Evolutionary conservation across 2,797 vertebrate genomes (phyloP), one percentile per base, ranked within the genome.

Genomic region (Diceros bicornis): DNA sequence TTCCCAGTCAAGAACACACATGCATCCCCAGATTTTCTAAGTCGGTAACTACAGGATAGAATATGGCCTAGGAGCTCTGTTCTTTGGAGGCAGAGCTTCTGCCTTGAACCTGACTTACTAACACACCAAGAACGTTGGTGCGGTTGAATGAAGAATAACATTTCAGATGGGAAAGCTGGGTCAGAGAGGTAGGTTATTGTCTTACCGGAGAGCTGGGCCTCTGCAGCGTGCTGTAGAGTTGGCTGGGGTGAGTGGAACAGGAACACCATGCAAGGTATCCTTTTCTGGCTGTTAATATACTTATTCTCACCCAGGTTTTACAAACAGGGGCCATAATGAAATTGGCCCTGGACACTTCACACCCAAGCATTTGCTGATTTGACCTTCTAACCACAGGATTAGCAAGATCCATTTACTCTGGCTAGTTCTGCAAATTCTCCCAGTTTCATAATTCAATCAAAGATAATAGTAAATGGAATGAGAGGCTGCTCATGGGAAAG

Each of bases 361-460:
- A 95, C 68, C 62, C 86, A 95, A 98, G 41, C 23, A 68, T 91
- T 97, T 96, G 82, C 69, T 95, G 78, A 95, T 81, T 81, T 95
- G 94, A 97, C 84, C 92, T 97, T 87, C 82, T 66, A 98, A 97
- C 66, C 86, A 92, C 92, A 96, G 50, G 47, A 98, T 91, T 94
- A 96, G 89, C 57, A 78, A 72, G 87, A 90, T n/a, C 66, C 96
- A 95, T 75, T 93, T 97, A 97, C 95, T 98, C 97, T 97, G 78
- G 62, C 83, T 86, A 16, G 41, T 91, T 81, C 55, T 98, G 25
- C 84, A 93, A 32, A 89, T 97, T 78, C 79, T 98, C 96, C 61
- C 57, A 50, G 83, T 89, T 98, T 97, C 52, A 37, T 95, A 97
- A 98, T 83, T 98, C 79, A 97, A 88, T 96, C 94, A 96, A 91